phyloP scores from a whole-genome alignment of 1,140 invertebrate genomes.

The Cotesia chilonis region DNA sequence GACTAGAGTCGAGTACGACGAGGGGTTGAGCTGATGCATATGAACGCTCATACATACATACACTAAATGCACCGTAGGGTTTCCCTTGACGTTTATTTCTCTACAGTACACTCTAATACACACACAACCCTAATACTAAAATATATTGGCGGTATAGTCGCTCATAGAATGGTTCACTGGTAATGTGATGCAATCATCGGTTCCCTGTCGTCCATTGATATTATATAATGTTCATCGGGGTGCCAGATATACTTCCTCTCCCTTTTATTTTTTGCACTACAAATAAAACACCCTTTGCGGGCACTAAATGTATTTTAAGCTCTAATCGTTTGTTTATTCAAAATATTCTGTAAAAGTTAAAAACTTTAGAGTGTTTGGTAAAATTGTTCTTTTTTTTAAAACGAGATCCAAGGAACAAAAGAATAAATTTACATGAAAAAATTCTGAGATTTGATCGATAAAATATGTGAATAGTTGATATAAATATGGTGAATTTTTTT shows the following conservation, averaged over 20 bases:
- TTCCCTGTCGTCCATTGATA: slow-evolving; percentile 58
- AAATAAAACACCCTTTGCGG: slow-evolving; percentile 18
- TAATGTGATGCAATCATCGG: slow-evolving; percentile 64
- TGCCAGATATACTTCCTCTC: slow-evolving; percentile 1
- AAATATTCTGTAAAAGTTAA: no score
- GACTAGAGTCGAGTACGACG: slow-evolving; percentile 31
- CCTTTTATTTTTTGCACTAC: slow-evolving; percentile 20
- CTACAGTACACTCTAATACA: slow-evolving; percentile 16
- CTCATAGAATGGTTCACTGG: slow-evolving; percentile 62
- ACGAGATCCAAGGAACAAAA: neutral
- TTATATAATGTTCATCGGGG: slow-evolving; percentile 41
- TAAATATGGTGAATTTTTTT: no score
- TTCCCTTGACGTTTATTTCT: slow-evolving; percentile 38
- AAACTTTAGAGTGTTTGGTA: neutral
- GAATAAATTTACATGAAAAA: no score
- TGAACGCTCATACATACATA: slow-evolving; percentile 2
- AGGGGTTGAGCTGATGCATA: neutral
- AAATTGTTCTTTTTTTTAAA: neutral
- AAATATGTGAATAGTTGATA: no score
- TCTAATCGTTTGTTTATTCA: slow-evolving; percentile 30
- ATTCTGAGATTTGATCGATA: no score
- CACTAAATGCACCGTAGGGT: slow-evolving; percentile 14
- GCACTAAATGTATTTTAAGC: slow-evolving; percentile 48
- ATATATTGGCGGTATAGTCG: slow-evolving; percentile 47
- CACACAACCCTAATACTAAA: neutral